Percentiles rank a stretch among this genome's conserved stretches.
Conservation (phyloP, 2,797 vertebrate species). For the Enteromius mattozi region DNA sequence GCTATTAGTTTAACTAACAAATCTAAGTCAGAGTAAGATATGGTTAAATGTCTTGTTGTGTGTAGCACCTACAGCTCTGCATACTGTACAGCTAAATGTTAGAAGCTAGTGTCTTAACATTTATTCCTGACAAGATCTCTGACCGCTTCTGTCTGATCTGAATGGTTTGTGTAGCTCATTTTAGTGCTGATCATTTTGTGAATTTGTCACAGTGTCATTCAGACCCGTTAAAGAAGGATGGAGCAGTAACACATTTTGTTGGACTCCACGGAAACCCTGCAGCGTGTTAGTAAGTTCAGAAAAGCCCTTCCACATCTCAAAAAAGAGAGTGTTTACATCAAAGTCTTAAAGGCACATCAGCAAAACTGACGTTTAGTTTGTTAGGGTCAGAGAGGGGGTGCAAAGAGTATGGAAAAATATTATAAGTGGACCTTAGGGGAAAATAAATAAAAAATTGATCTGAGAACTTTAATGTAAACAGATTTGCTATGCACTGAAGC, state of each 20-base stretch:
- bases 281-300: background rate
- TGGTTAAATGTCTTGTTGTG: background rate
- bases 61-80: background rate
- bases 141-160: background rate
- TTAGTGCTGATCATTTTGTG: background rate
- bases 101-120: background rate
- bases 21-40: background rate
- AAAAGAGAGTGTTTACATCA: slow-evolving; percentile 16
- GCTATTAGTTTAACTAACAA: background rate
- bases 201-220: background rate
- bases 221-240: background rate
- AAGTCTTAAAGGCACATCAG: background rate
- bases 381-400: background rate
- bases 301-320: background rate
- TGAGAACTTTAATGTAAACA: slow-evolving; percentile 9
- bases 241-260: background rate
- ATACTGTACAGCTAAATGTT: background rate
- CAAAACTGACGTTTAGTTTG: background rate
- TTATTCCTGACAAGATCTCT: background rate
- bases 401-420: slow-evolving; percentile 17
- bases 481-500: background rate
- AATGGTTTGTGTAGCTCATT: background rate
- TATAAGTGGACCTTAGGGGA: slow-evolving; percentile 11
- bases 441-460: slow-evolving; percentile 4
- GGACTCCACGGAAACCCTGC: background rate